Evolutionary conservation across 2,797 vertebrate genomes (phyloP).

Genomic region (Sciurus carolinensis): DNA sequence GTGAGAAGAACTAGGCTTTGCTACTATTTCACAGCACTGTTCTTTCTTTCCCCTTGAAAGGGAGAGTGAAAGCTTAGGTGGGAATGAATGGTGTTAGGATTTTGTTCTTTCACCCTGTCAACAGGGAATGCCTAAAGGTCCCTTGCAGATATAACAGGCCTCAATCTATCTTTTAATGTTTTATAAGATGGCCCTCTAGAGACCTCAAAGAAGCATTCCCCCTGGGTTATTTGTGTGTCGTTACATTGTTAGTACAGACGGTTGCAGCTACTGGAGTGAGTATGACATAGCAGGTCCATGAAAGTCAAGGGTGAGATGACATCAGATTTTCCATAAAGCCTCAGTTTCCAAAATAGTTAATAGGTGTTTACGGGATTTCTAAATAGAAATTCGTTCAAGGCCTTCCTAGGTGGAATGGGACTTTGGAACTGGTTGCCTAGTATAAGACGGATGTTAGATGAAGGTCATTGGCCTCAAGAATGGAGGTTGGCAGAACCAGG

Average conservation of each 20-base stretch:
- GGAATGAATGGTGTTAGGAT: accelerated
- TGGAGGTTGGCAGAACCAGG: neutral
- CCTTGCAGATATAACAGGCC: too few species aligned
- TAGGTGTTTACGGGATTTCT: neutral
- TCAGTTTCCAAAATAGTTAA: neutral
- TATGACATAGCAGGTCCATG: too few species aligned
- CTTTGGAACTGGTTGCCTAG: neutral
- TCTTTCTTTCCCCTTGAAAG: neutral
- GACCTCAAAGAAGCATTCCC: neutral
- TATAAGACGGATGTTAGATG: neutral
- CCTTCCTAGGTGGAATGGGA: neutral
- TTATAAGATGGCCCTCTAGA: neutral
- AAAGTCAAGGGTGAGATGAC: too few species aligned
- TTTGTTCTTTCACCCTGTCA: neutral
- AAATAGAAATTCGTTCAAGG: neutral
- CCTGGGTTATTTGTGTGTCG: neutral
- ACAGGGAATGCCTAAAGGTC: neutral
- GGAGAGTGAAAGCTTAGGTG: neutral
- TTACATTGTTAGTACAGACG: too few species aligned
- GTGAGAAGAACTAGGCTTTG: neutral
- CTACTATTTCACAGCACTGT: accelerated
- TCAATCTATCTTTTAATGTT: neutral
- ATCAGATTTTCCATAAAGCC: too few species aligned
- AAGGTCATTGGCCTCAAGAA: neutral
- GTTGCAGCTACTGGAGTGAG: too few species aligned